A percentile compares a stretch with the other conserved stretches of the same genome.
These are phyloP conservation scores for Stramonita haemastoma DNA, from an alignment of 2,888 invertebrate genomes.

Conservation along the genomic window DNA sequence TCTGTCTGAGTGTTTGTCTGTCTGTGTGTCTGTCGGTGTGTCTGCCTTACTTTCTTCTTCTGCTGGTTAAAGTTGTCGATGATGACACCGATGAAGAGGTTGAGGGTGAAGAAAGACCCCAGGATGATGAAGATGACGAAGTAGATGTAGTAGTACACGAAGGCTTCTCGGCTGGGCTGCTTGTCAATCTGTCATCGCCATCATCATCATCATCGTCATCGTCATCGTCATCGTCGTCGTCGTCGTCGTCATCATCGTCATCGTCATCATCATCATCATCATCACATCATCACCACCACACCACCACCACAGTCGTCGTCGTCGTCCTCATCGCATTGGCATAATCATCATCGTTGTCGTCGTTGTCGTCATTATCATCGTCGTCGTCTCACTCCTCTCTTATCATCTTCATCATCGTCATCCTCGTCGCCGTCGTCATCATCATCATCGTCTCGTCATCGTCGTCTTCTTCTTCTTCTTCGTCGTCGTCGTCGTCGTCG, in stretches of 20 bases:
- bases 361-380: background rate
- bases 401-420: background rate
- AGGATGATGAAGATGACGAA: slow-evolving; percentile 99
- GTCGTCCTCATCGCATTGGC: background rate
- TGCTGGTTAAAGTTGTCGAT: slow-evolving; percentile 99
- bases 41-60: slow-evolving; percentile 89
- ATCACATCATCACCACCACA: background rate
- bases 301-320: slow-evolving; percentile 21
- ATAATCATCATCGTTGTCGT: background rate
- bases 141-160: slow-evolving; percentile 98
- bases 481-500: background rate
- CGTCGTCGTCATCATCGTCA: background rate
- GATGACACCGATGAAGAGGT: slow-evolving; percentile 99
- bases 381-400: too few species aligned
- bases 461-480: background rate
- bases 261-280: background rate
- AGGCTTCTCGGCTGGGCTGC: slow-evolving; percentile 95
- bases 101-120: slow-evolving; percentile 99
- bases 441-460: background rate
- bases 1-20: too few species aligned
- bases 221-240: background rate
- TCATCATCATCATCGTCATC: background rate
- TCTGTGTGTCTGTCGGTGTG: too few species aligned
- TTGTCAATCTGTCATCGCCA: slow-evolving; percentile 79
- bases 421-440: background rate